A percentile compares a stretch with the other conserved stretches of the same genome.
These are phyloP conservation scores for Enteromius paludinosus DNA, from an alignment of 2,797 vertebrate species.

Conservation along the genomic window DNA sequence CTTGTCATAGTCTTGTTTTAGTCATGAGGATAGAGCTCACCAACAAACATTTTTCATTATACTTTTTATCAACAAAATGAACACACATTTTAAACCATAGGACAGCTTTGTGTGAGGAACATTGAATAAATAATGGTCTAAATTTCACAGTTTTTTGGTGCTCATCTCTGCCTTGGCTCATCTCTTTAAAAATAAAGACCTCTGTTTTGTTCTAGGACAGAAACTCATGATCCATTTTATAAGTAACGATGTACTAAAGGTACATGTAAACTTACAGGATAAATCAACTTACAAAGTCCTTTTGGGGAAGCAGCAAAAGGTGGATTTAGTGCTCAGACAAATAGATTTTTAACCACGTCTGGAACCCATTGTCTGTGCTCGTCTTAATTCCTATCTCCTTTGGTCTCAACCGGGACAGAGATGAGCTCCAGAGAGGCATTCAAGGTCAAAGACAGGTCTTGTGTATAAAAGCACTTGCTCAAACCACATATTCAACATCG, in stretches of 20 bases:
- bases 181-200: conserved; percentile 5
- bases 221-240: neutral
- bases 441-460: conserved; percentile 17
- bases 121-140: neutral
- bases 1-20: no score
- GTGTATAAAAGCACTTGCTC: neutral
- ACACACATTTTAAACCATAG: neutral
- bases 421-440: neutral
- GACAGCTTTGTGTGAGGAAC: neutral
- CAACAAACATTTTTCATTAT: neutral
- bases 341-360: neutral
- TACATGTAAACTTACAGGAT: neutral
- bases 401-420: conserved; percentile 45
- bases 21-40: neutral
- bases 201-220: neutral
- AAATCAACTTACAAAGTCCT: neutral
- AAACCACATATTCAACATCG: conserved; percentile 4
- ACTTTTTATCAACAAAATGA: neutral
- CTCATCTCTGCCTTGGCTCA: neutral
- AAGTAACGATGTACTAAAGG: neutral
- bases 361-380: neutral
- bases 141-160: neutral
- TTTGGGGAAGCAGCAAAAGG: neutral
- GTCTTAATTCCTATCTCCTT: conserved; percentile 15
- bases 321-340: conserved; percentile 8